Base-by-base conservation (phyloP, 2,113 vertebrate species). In the Oenanthe oenanthe region DNA sequence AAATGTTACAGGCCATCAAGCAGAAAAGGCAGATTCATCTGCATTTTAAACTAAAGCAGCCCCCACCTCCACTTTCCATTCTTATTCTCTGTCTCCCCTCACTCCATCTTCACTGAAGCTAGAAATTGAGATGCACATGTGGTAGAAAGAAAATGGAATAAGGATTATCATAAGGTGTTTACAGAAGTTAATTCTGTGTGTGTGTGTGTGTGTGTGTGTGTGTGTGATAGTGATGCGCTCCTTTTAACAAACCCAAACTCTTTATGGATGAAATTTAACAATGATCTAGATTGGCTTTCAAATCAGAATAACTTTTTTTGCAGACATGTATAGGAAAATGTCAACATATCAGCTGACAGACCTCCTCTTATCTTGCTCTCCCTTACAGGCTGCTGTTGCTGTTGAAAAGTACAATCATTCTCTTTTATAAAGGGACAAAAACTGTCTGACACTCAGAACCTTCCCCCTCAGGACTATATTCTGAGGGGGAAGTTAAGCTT, bases 1-100 rank as follows among this genome's bases (percentile, higher is more conserved):
- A 99, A 98, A 99, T 99, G 98, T 99, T 99, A 99, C 98, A 98
- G 98, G 98, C 98, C 97, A 97, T 98, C 98, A 97, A 99, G 99
- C 99, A 98, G 98, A 99, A 99, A 98, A 98, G 93, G 98, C 96
- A 97, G 97, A 98, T 98, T 98, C 98, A 98, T 98, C 98, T 99
- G 98, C 98, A 98, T 99, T 98, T 99, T 98, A 99, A 99, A 98
- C 98, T 97, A 98, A 98, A 98, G 97, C 98, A 98, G 96, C 96
- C 97, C 97, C 97, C 92, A 58, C 96, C 94, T 88, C 95, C 53
- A n/a, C 36, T 75, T 92, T 71, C 42, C 67, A 67, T 94, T 83
- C 89, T 96, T 84, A 84, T 93, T 94, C 71, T 66, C 9, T 92
- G 51, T 78, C 82, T 77, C 18, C 78, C 40, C 18, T 82, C 76